Evolutionary conservation across 2,113 vertebrate genomes (phyloP).

Genomic region (Pampusana beccarii): DNA sequence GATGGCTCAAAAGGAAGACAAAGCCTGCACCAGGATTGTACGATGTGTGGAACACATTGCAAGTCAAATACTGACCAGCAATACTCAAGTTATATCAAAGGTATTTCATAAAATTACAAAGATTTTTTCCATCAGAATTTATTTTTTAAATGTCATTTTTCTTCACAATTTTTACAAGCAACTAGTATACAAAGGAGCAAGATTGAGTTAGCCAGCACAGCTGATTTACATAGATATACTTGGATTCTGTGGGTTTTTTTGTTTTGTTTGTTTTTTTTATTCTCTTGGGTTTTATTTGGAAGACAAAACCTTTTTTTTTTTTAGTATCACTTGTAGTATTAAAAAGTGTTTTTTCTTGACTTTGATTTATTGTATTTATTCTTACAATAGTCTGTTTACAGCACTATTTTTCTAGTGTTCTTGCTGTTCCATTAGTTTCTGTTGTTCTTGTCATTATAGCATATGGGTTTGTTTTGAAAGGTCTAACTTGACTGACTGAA

Average conservation of each 20-base stretch:
- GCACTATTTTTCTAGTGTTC: background rate
- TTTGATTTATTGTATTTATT: background rate
- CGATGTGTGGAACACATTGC: constrained; percentile 86
- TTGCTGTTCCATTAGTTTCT: background rate
- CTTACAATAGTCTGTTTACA: background rate
- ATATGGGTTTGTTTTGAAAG: background rate
- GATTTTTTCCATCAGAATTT: background rate
- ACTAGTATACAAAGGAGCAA: background rate
- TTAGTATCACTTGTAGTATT: background rate
- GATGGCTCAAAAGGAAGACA: constrained; percentile 89
- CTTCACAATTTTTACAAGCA: background rate
- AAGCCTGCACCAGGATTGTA: constrained; percentile 88
- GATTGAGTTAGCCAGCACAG: background rate
- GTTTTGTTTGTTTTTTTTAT: background rate
- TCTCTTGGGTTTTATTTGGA: background rate
- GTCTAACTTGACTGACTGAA: background rate
- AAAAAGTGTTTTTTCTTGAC: background rate
- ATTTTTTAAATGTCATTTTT: background rate
- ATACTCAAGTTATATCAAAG: constrained; percentile 83
- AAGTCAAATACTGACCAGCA: constrained; percentile 73
- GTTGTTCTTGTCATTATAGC: background rate
- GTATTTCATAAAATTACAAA: constrained; percentile 65
- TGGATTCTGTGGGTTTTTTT: background rate
- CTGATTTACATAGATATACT: fast-evolving
- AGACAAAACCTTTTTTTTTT: background rate